phyloP scores from a whole-genome alignment of 30 jellyfish, hydroid and myxozoan genomes.

The Aurelia sp. region DNA sequence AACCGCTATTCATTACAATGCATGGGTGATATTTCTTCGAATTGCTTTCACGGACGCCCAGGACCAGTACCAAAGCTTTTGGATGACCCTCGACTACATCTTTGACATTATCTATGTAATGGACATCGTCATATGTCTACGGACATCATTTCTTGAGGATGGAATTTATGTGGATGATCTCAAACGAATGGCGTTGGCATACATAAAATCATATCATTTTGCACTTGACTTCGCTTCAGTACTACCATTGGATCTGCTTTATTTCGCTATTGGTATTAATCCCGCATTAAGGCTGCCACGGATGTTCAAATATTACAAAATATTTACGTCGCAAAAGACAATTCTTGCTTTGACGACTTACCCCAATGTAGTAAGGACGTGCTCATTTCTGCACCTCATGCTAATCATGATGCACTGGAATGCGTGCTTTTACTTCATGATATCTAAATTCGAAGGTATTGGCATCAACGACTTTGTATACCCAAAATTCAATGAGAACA shows the following conservation, averaged over 20 bases:
- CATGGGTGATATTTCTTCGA: constrained; percentile 87
- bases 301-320: constrained; percentile 74
- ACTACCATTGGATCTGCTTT: constrained; percentile 81
- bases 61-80: constrained; percentile 30
- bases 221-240: constrained; percentile 69
- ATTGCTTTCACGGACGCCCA: constrained; percentile 83
- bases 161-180: constrained; percentile 87
- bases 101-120: constrained; percentile 83
- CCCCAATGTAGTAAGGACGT: constrained; percentile 87
- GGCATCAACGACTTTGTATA: constrained; percentile 92
- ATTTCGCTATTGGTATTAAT: constrained; percentile 36
- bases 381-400: constrained; percentile 85
- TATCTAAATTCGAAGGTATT: constrained; percentile 92
- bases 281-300: constrained; percentile 89
- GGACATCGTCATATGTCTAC: constrained; percentile 72
- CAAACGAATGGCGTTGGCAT: constrained; percentile 63
- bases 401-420: constrained; percentile 95
- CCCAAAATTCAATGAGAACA: constrained; percentile 66
- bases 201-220: constrained; percentile 71
- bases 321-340: constrained; percentile 77
- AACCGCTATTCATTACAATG: constrained; percentile 84
- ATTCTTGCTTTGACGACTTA: constrained; percentile 87
- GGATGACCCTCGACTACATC: constrained; percentile 85
- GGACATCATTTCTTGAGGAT: constrained; percentile 82
- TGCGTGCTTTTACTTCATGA: constrained; percentile 87